Evolutionary conservation across 2,113 vertebrate genomes (phyloP).

Genomic region (Balaeniceps rex): DNA sequence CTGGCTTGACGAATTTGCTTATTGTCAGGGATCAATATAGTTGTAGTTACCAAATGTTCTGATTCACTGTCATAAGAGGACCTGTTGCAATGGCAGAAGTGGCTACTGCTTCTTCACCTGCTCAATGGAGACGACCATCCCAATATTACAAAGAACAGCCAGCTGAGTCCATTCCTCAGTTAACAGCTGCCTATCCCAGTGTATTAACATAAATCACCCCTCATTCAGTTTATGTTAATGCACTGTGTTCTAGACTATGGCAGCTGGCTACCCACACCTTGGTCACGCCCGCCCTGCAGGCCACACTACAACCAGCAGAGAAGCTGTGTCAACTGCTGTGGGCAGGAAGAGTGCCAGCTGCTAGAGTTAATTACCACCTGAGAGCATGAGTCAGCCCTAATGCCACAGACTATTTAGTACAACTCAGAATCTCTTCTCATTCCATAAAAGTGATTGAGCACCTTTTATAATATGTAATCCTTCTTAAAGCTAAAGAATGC

Average conservation of each 20-base stretch:
- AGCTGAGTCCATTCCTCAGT: not conserved
- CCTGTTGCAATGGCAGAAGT: not conserved
- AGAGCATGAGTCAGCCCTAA: not conserved
- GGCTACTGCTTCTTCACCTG: not conserved
- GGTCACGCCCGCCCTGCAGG: not conserved
- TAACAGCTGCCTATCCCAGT: not conserved
- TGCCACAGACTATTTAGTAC: not conserved
- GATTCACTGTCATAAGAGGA: not conserved
- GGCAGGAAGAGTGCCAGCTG: not conserved
- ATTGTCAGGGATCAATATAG: not conserved
- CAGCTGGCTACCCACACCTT: not conserved
- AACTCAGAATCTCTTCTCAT: not conserved
- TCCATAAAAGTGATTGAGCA: not conserved
- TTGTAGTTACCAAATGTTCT: not conserved
- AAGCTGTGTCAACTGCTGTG: not conserved
- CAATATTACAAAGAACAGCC: not conserved
- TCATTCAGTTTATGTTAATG: not conserved
- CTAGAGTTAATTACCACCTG: not conserved
- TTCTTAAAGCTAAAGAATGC: not conserved
- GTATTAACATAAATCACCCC: not conserved
- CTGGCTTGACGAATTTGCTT: not conserved
- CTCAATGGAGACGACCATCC: not conserved
- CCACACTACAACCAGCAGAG: not conserved
- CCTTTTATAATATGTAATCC: not conserved
- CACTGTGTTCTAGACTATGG: not conserved